Percentiles rank a stretch among this genome's conserved stretches.
These are phyloP conservation scores for Caradrina clavipalpis DNA, from an alignment of 2,888 invertebrate species.

Conservation along the genomic window DNA sequence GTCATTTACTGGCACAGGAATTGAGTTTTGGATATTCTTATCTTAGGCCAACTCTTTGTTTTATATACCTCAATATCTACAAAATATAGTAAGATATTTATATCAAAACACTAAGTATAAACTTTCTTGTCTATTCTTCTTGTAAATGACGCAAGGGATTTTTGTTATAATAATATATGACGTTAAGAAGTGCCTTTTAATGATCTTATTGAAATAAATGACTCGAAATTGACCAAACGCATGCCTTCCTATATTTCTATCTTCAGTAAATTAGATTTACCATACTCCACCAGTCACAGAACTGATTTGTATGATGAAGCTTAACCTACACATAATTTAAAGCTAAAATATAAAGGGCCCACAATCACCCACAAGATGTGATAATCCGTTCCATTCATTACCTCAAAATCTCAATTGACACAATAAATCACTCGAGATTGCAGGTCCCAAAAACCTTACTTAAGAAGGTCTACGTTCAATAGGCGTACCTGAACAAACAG, in stretches of 20 bases:
- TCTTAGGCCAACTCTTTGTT: no score
- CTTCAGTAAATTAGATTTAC: neutral
- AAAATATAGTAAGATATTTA: no score
- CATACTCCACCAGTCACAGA: neutral
- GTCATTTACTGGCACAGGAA: neutral
- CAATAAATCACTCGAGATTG: conserved; percentile 50
- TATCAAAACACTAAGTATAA: neutral
- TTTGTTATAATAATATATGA: no score
- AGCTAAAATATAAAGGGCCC: conserved; percentile 10
- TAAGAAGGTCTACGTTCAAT: conserved; percentile 43
- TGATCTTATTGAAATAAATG: no score
- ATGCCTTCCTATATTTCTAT: no score
- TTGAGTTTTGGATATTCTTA: neutral
- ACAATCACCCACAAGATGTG: conserved; percentile 37
- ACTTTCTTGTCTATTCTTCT: no score
- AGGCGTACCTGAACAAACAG: conserved; percentile 63
- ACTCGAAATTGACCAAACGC: no score
- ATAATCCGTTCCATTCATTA: conserved; percentile 51
- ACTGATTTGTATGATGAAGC: neutral
- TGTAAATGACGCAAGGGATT: no score
- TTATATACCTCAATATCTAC: no score
- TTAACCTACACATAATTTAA: neutral
- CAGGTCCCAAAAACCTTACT: conserved; percentile 43
- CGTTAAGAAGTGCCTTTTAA: no score
- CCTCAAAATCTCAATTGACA: conserved; percentile 42